Percentiles rank a stretch among this genome's conserved stretches.
Conservation (phyloP, 1,140 invertebrate genomes). For the Cherax quadricarinatus region DNA sequence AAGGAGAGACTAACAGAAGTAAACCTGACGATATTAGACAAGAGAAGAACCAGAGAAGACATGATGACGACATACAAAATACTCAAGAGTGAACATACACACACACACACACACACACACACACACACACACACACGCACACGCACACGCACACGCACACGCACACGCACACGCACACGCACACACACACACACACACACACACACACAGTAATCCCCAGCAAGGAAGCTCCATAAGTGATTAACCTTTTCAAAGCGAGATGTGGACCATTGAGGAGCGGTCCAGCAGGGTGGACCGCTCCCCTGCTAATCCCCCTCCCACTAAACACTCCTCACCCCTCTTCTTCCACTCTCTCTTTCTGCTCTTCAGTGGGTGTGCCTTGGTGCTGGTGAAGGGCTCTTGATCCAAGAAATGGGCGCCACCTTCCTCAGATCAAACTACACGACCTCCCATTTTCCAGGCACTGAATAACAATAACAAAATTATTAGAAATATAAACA, state of each 20-base stretch:
- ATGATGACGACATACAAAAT: neutral
- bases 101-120: slow-evolving; percentile 29
- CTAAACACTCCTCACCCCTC: neutral
- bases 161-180: slow-evolving; percentile 23
- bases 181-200: slow-evolving; percentile 26
- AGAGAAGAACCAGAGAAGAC: neutral
- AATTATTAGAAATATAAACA: too few relatives aligned
- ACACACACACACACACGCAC: slow-evolving; percentile 18
- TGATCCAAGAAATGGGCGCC: too few relatives aligned
- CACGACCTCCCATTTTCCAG: too few relatives aligned
- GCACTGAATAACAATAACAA: too few relatives aligned
- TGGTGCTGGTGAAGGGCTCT: too few relatives aligned
- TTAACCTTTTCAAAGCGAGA: slow-evolving; percentile 43
- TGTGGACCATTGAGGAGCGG: slow-evolving; percentile 12
- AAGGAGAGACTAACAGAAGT: neutral
- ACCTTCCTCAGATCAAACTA: too few relatives aligned
- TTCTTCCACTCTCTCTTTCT: neutral
- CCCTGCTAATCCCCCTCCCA: neutral
- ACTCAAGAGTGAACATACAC: neutral
- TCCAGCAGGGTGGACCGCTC: neutral
- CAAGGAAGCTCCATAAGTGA: slow-evolving; percentile 27
- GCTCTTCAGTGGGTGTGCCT: neutral
- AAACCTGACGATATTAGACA: neutral
- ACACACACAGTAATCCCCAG: slow-evolving; percentile 19
- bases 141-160: slow-evolving; percentile 16